phyloP scores from a whole-genome alignment of 2,113 vertebrate genomes.

The Sorex fumeus region DNA sequence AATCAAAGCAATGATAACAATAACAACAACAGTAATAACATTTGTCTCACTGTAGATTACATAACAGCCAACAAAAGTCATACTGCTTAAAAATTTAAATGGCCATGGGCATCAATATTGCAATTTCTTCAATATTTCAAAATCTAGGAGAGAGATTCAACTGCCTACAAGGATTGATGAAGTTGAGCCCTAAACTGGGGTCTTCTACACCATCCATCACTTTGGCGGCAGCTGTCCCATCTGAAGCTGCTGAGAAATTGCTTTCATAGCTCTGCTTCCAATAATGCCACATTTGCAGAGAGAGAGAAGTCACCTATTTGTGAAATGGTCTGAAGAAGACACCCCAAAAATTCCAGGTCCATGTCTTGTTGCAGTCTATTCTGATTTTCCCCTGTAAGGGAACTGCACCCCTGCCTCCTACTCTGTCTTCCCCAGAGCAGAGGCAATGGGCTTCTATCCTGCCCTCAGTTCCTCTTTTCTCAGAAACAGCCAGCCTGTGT shows the following conservation, averaged over 20 bases:
- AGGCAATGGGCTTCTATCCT: not conserved
- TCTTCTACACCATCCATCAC: not conserved
- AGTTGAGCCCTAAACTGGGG: no score
- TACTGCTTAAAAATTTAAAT: not conserved
- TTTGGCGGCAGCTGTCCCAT: not conserved
- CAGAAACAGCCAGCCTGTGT: not conserved
- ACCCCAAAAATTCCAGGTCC: rapidly evolving
- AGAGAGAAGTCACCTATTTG: not conserved
- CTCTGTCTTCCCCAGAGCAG: not conserved
- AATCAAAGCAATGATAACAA: no score
- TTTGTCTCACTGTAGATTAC: not conserved
- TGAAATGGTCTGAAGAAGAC: not conserved
- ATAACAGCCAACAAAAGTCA: not conserved
- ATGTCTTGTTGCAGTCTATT: rapidly evolving
- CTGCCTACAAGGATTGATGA: no score
- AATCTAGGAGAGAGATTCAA: not conserved
- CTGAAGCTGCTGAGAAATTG: not conserved
- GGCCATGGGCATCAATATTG: not conserved
- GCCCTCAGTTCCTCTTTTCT: not conserved
- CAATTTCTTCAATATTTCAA: not conserved
- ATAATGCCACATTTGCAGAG: not conserved
- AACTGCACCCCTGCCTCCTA: not conserved
- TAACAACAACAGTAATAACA: no score
- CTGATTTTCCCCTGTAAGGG: not conserved
- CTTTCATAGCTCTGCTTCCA: not conserved